Base-by-base conservation (phyloP, 2,797 vertebrate genomes). In the Anableps anableps region DNA sequence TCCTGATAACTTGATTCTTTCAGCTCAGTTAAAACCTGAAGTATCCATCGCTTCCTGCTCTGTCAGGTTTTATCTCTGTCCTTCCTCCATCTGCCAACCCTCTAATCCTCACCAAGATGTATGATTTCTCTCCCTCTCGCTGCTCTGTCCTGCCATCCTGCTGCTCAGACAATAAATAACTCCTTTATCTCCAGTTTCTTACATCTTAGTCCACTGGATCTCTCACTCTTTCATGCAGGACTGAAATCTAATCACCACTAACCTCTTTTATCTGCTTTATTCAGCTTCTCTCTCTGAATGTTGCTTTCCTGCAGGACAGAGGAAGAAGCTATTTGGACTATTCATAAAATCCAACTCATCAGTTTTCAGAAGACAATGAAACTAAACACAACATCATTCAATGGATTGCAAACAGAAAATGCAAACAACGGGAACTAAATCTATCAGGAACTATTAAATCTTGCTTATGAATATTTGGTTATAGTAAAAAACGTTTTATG, bases 41-140 rank as follows among this genome's bases (percentile, higher is more conserved):
- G 29, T 26, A 19, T 47, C 43, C 2, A 66, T 31, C 2, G 58
- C 48, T n/a, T 21, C 34, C 26, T 55, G 11, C n/a, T 60, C 11
- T 29, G n/a, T 9, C 10, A n/a, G 10, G 23, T 66, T 64, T 81
- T 5, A 36, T 45, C 66, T 38, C 3, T 7, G 16, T 23, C 48
- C 43, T 36, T 41, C 58, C 36, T 1, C 7, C 23, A 38, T 90
- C 75, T 19, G 19, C 80, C 0, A 72, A 48, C 79, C 79, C 78
- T 80, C 13, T 86, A 77, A 91, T 88, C 91, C 85, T 66, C 75
- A 0, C 26, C 0, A 0, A 81, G 88, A 93, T 85, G 89, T 85
- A 90, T 4, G 43, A 43, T 43, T n/a, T n/a, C n/a, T n/a, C n/a
- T n/a, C n/a, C n/a, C n/a, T n/a, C n/a, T n/a, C n/a, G n/a, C n/a